These are phyloP conservation scores for Threskiornis aethiopicus DNA, from an alignment of 2,797 vertebrate species.

Conservation along the genomic window DNA sequence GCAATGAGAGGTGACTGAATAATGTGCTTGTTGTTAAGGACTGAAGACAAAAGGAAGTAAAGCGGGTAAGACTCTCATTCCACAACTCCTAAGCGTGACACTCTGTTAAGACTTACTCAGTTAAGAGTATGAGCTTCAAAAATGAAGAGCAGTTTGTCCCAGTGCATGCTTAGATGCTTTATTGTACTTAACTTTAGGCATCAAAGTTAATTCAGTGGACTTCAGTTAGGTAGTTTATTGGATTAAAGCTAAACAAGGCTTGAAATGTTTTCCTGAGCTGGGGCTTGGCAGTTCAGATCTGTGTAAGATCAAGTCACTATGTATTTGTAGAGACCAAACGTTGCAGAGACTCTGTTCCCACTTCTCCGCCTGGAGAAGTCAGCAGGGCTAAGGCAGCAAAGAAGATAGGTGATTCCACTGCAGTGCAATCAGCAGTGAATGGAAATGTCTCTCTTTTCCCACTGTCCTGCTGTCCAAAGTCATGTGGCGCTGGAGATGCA, in stretches of 20 bases:
- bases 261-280: background rate
- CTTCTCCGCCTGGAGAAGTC: background rate
- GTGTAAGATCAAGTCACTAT: background rate
- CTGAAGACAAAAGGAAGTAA: slow-evolving; percentile 43
- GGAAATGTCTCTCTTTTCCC: background rate
- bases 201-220: background rate
- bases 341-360: background rate
- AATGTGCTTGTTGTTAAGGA: background rate
- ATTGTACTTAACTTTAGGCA: background rate
- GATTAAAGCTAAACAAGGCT: background rate
- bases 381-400: background rate
- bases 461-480: background rate
- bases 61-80: slow-evolving; percentile 10
- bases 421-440: background rate
- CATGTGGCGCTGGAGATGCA: rapidly evolving
- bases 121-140: background rate
- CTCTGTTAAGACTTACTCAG: background rate
- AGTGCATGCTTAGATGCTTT: background rate
- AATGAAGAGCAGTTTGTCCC: background rate
- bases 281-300: background rate
- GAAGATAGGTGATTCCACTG: background rate
- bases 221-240: background rate
- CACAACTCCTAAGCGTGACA: background rate
- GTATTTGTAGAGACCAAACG: background rate
- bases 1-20: slow-evolving; percentile 29